These are phyloP conservation scores for Scaptomyza tumidula DNA, from an alignment of 2,888 invertebrate species.

Conservation along the genomic window DNA sequence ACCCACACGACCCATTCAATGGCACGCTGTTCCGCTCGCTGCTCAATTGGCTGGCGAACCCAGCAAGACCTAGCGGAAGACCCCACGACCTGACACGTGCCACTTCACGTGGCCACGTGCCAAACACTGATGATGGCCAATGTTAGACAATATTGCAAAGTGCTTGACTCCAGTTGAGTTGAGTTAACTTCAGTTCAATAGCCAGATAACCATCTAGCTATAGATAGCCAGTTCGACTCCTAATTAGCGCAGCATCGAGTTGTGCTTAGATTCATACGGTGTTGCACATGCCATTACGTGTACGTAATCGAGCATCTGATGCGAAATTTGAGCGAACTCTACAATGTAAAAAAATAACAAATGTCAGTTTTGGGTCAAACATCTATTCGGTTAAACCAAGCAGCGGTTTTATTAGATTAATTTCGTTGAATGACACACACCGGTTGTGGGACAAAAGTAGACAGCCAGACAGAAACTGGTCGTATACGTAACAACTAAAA, in stretches of 20 bases:
- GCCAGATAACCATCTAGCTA: neutral
- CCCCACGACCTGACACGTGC: slow-evolving; percentile 40
- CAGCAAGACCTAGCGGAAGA: neutral
- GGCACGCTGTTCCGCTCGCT: slow-evolving; percentile 17
- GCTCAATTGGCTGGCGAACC: slow-evolving; percentile 38
- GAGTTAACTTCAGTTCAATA: slow-evolving; percentile 47
- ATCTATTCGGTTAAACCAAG: slow-evolving; percentile 5
- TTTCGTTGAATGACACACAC: slow-evolving; percentile 62
- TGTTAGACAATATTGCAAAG: slow-evolving; percentile 49
- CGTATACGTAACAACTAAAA: slow-evolving; percentile 78
- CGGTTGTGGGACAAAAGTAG: slow-evolving; percentile 5
- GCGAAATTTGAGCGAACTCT: slow-evolving; percentile 36
- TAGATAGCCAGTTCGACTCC: slow-evolving; percentile 13
- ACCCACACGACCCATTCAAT: neutral
- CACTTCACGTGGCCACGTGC: slow-evolving; percentile 44
- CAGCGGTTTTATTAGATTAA: slow-evolving; percentile 72
- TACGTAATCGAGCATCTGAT: slow-evolving; percentile 17
- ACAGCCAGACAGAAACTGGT: slow-evolving; percentile 33
- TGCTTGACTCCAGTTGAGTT: slow-evolving; percentile 52
- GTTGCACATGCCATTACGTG: slow-evolving; percentile 4
- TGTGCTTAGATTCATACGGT: slow-evolving; percentile 29
- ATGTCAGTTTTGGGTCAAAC: slow-evolving; percentile 35
- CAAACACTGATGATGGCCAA: slow-evolving; percentile 33
- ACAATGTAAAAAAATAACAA: slow-evolving; percentile 18
- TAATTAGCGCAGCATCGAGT: slow-evolving; percentile 37